Percentiles rank a stretch among this genome's conserved stretches.
phyloP scores from a whole-genome alignment of 2,888 invertebrate species.

The Tinea semifulvella region DNA sequence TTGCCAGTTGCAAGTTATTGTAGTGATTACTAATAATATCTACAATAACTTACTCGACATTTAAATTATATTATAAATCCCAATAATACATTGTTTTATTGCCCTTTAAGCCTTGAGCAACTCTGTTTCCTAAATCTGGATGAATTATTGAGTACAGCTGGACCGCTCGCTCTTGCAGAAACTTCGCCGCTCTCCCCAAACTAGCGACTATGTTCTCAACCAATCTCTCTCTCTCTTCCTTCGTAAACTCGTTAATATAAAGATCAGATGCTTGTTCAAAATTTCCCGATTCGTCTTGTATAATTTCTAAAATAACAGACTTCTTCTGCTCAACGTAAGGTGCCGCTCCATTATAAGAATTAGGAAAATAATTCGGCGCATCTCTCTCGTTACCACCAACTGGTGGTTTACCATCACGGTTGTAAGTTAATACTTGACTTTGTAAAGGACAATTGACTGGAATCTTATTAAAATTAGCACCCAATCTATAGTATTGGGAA shows the following conservation, averaged over 20 bases:
- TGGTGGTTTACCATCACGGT: conserved; percentile 84
- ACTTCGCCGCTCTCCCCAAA: conserved; percentile 75
- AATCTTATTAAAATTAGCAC: conserved; percentile 87
- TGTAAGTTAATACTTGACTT: conserved; percentile 73
- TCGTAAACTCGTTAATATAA: conserved; percentile 80
- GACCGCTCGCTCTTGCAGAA: conserved; percentile 84
- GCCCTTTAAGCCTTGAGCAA: conserved; percentile 59
- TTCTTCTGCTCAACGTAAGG: conserved; percentile 67
- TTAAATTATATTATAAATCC: conserved; percentile 32
- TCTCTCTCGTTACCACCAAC: conserved; percentile 82
- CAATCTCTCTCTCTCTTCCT: conserved; percentile 76
- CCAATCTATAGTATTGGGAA: conserved; percentile 84
- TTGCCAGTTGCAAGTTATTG: too few relatives aligned
- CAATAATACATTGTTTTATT: conserved; percentile 36
- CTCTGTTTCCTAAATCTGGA: conserved; percentile 74
- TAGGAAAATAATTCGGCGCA: conserved; percentile 94
- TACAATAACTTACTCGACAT: too few relatives aligned
- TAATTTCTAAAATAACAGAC: conserved; percentile 57
- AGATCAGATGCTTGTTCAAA: conserved; percentile 82
- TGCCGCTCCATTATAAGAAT: conserved; percentile 88
- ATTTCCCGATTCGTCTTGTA: conserved; percentile 85
- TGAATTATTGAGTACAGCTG: conserved; percentile 83
- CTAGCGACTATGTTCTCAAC: conserved; percentile 82
- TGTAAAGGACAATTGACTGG: conserved; percentile 93
- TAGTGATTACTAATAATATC: too few relatives aligned